Conservation (phyloP, 1,140 invertebrate species). For the Octopus sinensis region DNA sequence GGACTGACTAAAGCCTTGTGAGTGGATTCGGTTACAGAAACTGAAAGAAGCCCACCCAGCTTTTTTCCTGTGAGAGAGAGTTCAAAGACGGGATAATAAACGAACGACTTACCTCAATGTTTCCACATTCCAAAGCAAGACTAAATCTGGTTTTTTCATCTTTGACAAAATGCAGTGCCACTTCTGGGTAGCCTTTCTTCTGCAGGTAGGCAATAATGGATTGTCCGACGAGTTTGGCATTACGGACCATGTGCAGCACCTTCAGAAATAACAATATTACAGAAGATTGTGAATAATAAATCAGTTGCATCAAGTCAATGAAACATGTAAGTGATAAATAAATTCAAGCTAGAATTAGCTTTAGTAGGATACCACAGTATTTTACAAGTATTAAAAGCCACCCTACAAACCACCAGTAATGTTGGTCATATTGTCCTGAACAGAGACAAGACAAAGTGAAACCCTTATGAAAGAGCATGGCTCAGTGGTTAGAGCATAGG, state of each 20-base stretch:
- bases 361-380: no score
- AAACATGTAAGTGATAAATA: no score
- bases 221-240: constrained; percentile 94
- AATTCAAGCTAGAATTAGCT: no score
- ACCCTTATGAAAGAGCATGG: no score
- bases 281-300: background rate
- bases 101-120: constrained; percentile 84
- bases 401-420: no score
- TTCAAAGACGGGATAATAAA: background rate
- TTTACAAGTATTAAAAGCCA: no score
- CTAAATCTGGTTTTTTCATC: constrained; percentile 97
- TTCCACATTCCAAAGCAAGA: constrained; percentile 94
- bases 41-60: background rate
- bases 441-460: no score
- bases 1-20: no score
- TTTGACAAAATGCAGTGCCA: constrained; percentile 99
- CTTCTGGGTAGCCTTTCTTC: constrained; percentile 99
- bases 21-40: background rate
- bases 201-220: constrained; percentile 98
- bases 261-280: constrained; percentile 23
- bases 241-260: constrained; percentile 95
- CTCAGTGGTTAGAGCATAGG: no score
- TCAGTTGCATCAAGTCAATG: no score
- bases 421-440: no score
- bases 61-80: background rate